Evolutionary conservation across 2,888 invertebrate species (phyloP), one percentile per base, ranked within the genome.

Genomic region (Thereva nobilitata): DNA sequence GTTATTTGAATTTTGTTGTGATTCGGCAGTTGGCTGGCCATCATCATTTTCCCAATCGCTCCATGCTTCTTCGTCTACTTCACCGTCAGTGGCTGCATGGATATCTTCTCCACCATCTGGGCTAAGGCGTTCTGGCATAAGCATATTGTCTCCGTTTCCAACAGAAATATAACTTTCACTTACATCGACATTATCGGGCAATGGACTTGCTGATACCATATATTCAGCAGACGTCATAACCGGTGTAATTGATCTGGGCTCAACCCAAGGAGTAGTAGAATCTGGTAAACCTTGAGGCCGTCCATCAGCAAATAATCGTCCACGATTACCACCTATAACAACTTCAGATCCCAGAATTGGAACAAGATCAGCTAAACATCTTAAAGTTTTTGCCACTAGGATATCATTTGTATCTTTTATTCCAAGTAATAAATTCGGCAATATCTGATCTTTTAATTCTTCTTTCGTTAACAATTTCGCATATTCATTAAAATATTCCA

Each of bases 391-490:
- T 37, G 90, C 86, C 0, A 95, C 95, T 69, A 96, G 82, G 64
- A 85, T 84, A 77, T 95, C 93, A 79, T 93, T 91, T 1, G 87
- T 88, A 76, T 96, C 95, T 78, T 92, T 91, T 72, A 96, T 89
- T 4, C 95, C 95, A 42, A 93, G 85, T 45, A 95, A 83, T 61
- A 95, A 81, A 87, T 95, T 93, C n/a, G 95, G 95, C 74, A 96
- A 83, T 73, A 95, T 87, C 54, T 88, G 86, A 35, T 85, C 84
- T 56, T 89, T 87, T n/a, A 95, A 80, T 77, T 91, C 89, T 53
- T 91, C 89, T 72, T 86, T 86, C 67, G 89, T 86, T 76, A 96
- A 89, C 23, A 89, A 86, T 72, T 86, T 84, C 53, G 91, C 86
- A 78, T 88, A 95, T 70, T 87, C 85, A 61, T 86, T 84, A 75